A percentile compares a stretch with the other conserved stretches of the same genome.
These are phyloP conservation scores for Tetragnatha montana DNA, from an alignment of 2,888 invertebrate genomes.

Conservation along the genomic window DNA sequence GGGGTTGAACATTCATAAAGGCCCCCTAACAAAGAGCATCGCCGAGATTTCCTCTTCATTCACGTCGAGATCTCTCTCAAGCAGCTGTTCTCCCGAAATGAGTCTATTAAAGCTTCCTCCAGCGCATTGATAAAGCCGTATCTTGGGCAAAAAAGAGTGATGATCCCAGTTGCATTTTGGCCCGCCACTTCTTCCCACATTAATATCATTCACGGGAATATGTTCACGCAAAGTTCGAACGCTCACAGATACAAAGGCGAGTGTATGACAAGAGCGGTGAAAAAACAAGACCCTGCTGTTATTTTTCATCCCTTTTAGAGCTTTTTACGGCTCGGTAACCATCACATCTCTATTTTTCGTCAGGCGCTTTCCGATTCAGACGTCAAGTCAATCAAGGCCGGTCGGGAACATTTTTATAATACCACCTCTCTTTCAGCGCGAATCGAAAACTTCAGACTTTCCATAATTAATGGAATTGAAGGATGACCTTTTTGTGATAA, in stretches of 20 bases:
- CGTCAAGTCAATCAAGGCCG: conserved; percentile 65
- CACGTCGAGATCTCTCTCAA: not conserved
- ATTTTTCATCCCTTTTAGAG: conserved; percentile 57
- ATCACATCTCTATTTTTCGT: conserved; percentile 57
- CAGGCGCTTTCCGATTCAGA: conserved; percentile 58
- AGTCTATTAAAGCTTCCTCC: not conserved
- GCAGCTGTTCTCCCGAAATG: not conserved
- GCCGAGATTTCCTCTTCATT: not conserved
- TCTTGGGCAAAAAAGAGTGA: not conserved
- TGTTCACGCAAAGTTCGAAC: conserved; percentile 14
- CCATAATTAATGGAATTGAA: conserved; percentile 69
- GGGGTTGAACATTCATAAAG: not conserved
- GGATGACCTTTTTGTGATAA: conserved; percentile 68
- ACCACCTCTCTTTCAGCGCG: conserved; percentile 51
- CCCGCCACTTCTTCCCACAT: conserved; percentile 4
- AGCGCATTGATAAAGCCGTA: not conserved
- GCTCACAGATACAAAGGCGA: conserved; percentile 36
- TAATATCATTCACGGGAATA: conserved; percentile 43
- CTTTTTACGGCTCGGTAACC: conserved; percentile 55
- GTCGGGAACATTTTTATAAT: conserved; percentile 40
- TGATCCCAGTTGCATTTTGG: not conserved
- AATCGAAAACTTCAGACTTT: conserved; percentile 68
- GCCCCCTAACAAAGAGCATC: not conserved
- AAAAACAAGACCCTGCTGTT: conserved; percentile 36
- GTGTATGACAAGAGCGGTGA: conserved; percentile 31